Percentiles rank a stretch among this genome's conserved stretches.
Evolutionary conservation across 2,113 vertebrate species (phyloP).

Genomic region (Elephas maximus): DNA sequence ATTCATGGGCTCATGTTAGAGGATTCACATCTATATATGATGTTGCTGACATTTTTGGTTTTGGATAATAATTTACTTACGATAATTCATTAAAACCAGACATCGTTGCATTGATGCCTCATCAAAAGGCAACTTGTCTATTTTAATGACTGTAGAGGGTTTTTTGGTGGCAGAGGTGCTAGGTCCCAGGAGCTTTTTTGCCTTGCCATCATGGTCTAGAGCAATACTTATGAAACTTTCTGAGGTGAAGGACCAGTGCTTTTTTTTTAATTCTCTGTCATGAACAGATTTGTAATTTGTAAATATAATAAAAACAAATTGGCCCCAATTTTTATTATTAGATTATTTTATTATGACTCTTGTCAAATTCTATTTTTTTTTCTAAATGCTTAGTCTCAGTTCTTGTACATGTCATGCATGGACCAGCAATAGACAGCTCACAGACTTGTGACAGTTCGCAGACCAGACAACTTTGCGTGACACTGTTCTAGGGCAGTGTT

Average conservation of each 20-base stretch:
- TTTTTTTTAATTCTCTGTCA: conserved; percentile 6
- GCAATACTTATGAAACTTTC: background rate
- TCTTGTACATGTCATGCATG: background rate
- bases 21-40: background rate
- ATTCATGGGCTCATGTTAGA: background rate
- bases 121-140: background rate
- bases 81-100: background rate
- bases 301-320: conserved; percentile 31
- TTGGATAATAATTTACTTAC: background rate
- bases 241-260: background rate
- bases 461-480: background rate
- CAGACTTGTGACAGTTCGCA: background rate
- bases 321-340: background rate
- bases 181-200: background rate
- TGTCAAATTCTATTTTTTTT: background rate
- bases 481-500: background rate
- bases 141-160: background rate
- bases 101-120: background rate
- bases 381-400: conserved; percentile 33
- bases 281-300: conserved; percentile 20
- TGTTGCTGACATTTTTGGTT: background rate
- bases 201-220: background rate
- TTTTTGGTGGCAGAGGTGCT: background rate
- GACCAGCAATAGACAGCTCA: background rate
- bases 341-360: conserved; percentile 16